Conservation (phyloP, 2,797 vertebrate species). For the Taenioides sp. region DNA sequence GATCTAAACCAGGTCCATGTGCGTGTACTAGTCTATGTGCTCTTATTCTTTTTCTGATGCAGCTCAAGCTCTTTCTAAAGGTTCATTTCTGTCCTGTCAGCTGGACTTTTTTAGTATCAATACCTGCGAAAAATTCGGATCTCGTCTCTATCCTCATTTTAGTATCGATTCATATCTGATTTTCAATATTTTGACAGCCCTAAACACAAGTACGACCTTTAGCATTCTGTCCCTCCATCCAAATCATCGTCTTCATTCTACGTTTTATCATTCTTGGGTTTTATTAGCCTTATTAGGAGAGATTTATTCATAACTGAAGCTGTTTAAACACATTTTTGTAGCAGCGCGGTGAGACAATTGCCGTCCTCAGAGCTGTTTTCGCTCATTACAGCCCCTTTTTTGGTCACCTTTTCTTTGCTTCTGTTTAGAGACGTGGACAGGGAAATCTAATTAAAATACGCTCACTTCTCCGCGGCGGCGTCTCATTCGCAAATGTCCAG, state of each 20-base stretch:
- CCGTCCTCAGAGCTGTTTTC: not conserved
- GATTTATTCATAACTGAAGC: not conserved
- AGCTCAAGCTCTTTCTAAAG: too few species aligned
- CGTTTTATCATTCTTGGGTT: not conserved
- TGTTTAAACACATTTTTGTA: not conserved
- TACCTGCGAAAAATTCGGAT: too few species aligned
- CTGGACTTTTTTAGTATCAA: too few species aligned
- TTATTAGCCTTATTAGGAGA: not conserved
- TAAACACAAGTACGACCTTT: not conserved
- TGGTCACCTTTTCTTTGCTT: not conserved
- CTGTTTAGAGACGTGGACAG: not conserved
- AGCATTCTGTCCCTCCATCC: not conserved
- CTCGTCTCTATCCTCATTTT: too few species aligned
- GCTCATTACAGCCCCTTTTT: not conserved
- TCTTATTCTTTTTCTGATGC: too few species aligned
- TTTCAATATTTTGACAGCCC: too few species aligned
- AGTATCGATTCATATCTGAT: too few species aligned
- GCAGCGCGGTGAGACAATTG: not conserved
- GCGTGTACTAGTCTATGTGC: too few species aligned
- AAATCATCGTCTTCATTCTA: not conserved
- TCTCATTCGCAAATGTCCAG: slow-evolving; percentile 3
- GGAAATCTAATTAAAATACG: slow-evolving; percentile 23
- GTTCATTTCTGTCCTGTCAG: too few species aligned
- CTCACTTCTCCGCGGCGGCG: not conserved
- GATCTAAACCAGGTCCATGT: too few species aligned